Evolutionary conservation across 2,888 invertebrate species (phyloP), one percentile per base, ranked within the genome.

Genomic region (Argyra leucocephala): DNA sequence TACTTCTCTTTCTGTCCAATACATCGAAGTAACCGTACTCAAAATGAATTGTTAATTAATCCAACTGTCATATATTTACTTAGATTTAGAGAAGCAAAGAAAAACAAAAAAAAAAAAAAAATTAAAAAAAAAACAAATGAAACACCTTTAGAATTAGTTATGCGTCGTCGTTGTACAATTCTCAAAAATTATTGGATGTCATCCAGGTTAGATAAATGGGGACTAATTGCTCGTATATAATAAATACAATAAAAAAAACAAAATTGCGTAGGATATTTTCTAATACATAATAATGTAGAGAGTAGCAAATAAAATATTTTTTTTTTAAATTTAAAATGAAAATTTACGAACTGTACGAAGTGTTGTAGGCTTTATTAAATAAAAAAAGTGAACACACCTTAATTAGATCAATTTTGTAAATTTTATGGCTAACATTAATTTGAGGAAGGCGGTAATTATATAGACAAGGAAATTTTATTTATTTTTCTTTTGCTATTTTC

Each of bases 61-160:
- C n/a, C 5, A 48, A 48, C 48, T 48, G 48, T 48, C 48, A 48
- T 48, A 48, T 48, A 48, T 18, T 48, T 48, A 12, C 48, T 18
- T 9, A 18, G 12, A 48, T 48, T 48, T 48, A 7, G 12, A 31
- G 9, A 48, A 48, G 18, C 12, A 48, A 48, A 48, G 18, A 48
- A 48, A 18, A 48, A 48, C 5, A 18, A 48, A 48, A 3, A 15
- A 48, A 48, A 48, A 15, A 48, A 48, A 48, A 48, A 18, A 3
- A 48, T 12, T 5, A 48, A 9, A 48, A 48, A 2, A 48, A 48
- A 48, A 18, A 48, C 18, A 48, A 31, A 31, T 7, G 31, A 31
- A 31, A 48, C 48, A 48, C 48, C 48, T 48, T 48, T 48, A 48
- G 15, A 48, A 48, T 48, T 48, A 48, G 48, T 48, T 48, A 48